Evolutionary conservation across 2,888 invertebrate species (phyloP).

Genomic region (Linnaemya vulpina): DNA sequence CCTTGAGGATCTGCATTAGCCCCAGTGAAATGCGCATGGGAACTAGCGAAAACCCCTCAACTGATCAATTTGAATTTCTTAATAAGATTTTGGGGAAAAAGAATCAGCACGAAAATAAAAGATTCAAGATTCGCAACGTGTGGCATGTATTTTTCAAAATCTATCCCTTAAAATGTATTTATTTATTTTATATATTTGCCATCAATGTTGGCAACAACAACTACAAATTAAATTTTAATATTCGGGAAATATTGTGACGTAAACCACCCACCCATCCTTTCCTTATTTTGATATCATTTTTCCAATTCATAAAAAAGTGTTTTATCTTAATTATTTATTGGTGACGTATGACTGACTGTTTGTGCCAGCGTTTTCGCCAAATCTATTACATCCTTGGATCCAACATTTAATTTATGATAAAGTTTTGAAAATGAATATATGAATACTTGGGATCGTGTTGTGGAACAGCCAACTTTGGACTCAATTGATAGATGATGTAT

Average conservation of each 20-base stretch:
- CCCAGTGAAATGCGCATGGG: too few relatives aligned
- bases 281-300: neutral
- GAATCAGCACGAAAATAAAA: too few relatives aligned
- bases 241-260: neutral
- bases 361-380: neutral
- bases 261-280: neutral
- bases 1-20: too few relatives aligned
- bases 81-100: too few relatives aligned
- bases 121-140: too few relatives aligned
- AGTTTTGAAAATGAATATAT: slow-evolving; percentile 81
- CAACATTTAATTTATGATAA: slow-evolving; percentile 77
- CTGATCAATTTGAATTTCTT: too few relatives aligned
- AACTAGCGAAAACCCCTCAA: too few relatives aligned
- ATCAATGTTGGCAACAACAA: too few relatives aligned
- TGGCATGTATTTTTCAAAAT: too few relatives aligned
- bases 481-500: neutral
- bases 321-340: neutral
- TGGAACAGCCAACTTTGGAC: neutral
- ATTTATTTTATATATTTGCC: too few relatives aligned
- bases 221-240: too few relatives aligned
- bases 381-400: slow-evolving; percentile 42
- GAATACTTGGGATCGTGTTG: slow-evolving; percentile 76
- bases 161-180: too few relatives aligned
- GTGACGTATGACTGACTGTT: neutral
- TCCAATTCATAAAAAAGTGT: neutral